Base-by-base conservation (phyloP, 2,113 vertebrate species). In the Rallus limicola region DNA sequence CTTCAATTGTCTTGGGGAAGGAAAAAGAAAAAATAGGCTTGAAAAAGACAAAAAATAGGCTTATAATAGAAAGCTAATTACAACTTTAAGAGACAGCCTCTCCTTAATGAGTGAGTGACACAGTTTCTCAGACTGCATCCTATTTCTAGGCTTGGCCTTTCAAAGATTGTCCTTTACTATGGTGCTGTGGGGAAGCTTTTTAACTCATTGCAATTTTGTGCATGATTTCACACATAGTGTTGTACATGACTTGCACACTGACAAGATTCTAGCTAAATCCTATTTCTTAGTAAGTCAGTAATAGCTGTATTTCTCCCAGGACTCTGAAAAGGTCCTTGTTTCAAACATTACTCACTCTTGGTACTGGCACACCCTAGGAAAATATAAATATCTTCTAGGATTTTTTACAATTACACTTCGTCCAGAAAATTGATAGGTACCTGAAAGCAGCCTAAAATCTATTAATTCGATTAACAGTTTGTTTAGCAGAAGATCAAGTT, bases 91-190 rank as follows among this genome's bases (percentile, higher is more conserved):
- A 89, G 46, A 34, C 34, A 79, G 31, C 8, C 9, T 82, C 8
- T 79, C 58, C 72, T 23, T 82, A 96, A 96, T 96, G 89, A 96
- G 69, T 9, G 31, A 75, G 33, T 88, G 95, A 83, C 87, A 95
- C 59, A 95, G 24, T 92, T 97, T 95, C 63, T 91, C 70, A 70
- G 74, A 40, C 86, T 90, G 48, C 50, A 53, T 85, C 80, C 86
- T 79, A 88, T 90, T 95, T 95, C 79, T 74, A 77, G 79, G 53
- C 38, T 88, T 76, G 33, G 75, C 84, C 46, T 93, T 88, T 92
- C 75, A 89, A 70, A 93, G 50, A n/a, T 31, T 74, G 60, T 46
- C 84, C 89, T 68, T 92, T 91, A 70, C 77, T 91, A 58, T 56
- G n/a, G 48, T 10, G 4, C 75, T 69, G 59, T 50, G 26, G 52